Evolutionary conservation across 2,888 invertebrate genomes (phyloP).

Genomic region (Oscheius sp.): DNA sequence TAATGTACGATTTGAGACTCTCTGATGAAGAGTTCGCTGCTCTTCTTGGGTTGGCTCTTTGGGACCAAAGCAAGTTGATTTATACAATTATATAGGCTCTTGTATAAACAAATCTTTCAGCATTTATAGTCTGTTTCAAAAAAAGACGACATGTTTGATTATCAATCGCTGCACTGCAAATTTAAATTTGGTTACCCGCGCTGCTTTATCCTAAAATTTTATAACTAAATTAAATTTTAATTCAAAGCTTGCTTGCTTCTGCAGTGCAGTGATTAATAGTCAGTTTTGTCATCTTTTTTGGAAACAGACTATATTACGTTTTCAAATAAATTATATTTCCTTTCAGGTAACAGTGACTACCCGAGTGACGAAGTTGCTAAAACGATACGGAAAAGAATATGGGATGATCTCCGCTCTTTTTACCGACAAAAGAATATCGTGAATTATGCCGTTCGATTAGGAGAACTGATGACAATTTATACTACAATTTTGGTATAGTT

Average conservation of each 20-base stretch:
- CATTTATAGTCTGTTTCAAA: too few species aligned
- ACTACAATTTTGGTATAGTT: conserved; percentile 1
- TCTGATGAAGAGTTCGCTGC: conserved; percentile 17
- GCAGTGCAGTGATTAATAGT: too few species aligned
- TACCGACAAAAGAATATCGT: background rate
- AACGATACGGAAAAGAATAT: background rate
- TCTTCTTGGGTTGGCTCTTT: conserved; percentile 2
- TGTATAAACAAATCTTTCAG: too few species aligned
- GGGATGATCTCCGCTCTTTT: background rate
- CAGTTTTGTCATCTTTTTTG: too few species aligned
- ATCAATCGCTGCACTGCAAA: too few species aligned
- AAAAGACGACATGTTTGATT: too few species aligned
- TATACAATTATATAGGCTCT: too few species aligned
- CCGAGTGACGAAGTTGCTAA: background rate
- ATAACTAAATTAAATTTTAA: too few species aligned
- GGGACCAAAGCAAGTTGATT: conserved; percentile 19
- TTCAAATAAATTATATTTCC: background rate
- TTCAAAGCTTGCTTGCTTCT: too few species aligned
- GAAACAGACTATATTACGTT: background rate
- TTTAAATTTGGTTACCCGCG: too few species aligned
- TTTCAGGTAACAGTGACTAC: conserved; percentile 15
- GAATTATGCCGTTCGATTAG: background rate
- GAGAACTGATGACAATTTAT: conserved; percentile 12
- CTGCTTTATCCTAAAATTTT: too few species aligned
- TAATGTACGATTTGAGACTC: conserved; percentile 15